Evolutionary conservation across 1,140 invertebrate genomes (phyloP).

Genomic region (Magallana gigas): DNA sequence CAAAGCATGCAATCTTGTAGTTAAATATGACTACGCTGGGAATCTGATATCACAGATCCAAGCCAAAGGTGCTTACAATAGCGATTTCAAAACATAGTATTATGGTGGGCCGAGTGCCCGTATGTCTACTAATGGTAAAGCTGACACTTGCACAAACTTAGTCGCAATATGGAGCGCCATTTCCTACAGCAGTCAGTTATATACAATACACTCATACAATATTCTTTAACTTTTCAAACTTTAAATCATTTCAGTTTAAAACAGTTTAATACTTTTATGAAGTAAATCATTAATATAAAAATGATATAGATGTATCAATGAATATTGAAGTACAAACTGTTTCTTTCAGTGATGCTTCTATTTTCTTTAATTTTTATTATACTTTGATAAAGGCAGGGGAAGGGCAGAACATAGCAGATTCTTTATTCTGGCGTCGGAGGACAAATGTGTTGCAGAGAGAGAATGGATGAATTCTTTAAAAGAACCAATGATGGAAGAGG

Average conservation of each 20-base stretch:
- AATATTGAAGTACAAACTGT: not conserved
- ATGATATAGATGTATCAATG: not conserved
- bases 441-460: conserved; percentile 62
- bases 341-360: not conserved
- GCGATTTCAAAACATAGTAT: too few relatives aligned
- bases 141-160: too few relatives aligned
- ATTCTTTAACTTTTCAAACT: too few relatives aligned
- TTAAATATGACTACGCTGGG: conserved; percentile 78
- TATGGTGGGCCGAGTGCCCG: too few relatives aligned
- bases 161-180: too few relatives aligned
- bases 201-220: too few relatives aligned
- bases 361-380: not conserved
- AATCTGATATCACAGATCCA: conserved; percentile 78
- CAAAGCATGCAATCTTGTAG: conserved; percentile 76
- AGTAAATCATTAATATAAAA: too few relatives aligned
- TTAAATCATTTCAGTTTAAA: too few relatives aligned
- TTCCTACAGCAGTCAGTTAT: too few relatives aligned
- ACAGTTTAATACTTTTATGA: too few relatives aligned
- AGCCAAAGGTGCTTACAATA: conserved; percentile 68
- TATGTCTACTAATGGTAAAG: too few relatives aligned
- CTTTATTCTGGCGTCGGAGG: conserved; percentile 59
- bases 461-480: conserved; percentile 68
- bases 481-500: conserved; percentile 69
- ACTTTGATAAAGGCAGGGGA: conserved; percentile 63
- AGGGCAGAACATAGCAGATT: conserved; percentile 65